Evolutionary conservation across 2,113 vertebrate species (phyloP).

Genomic region (Podarcis muralis): DNA sequence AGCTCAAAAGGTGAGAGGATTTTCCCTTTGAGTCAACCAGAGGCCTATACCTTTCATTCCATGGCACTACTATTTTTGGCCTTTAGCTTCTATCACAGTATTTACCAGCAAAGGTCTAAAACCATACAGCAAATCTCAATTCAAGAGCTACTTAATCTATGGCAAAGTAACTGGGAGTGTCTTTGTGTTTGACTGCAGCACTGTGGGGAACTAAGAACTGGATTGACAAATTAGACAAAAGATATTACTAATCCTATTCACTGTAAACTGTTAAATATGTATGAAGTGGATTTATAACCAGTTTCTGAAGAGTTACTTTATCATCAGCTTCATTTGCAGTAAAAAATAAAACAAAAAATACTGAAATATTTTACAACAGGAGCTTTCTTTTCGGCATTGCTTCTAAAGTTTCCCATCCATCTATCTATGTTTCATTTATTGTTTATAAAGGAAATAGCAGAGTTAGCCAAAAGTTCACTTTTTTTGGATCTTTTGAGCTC

Average conservation of each 20-base stretch:
- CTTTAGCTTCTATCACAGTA: slow-evolving; percentile 62
- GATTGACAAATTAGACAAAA: slow-evolving; percentile 70
- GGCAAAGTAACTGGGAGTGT: slow-evolving; percentile 64
- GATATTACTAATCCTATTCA: slow-evolving; percentile 68
- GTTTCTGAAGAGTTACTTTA: slow-evolving; percentile 70
- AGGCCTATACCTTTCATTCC: slow-evolving; percentile 60
- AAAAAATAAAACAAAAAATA: slow-evolving; percentile 21
- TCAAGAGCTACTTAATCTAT: slow-evolving; percentile 67
- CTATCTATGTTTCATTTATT: slow-evolving; percentile 28
- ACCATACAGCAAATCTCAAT: slow-evolving; percentile 69
- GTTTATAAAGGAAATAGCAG: slow-evolving; percentile 48
- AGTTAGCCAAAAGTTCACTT: slow-evolving; percentile 14
- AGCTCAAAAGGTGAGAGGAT: slow-evolving; percentile 42
- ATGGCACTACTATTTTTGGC: slow-evolving; percentile 62
- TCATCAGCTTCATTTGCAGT: slow-evolving; percentile 62
- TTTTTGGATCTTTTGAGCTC: slow-evolving; percentile 31
- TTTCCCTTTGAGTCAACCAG: slow-evolving; percentile 57
- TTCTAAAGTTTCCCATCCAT: slow-evolving; percentile 45
- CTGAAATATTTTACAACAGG: slow-evolving; percentile 44
- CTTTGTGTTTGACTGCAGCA: slow-evolving; percentile 67
- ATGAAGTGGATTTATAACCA: slow-evolving; percentile 67
- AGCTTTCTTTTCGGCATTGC: slow-evolving; percentile 26
- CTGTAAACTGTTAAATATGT: slow-evolving; percentile 66
- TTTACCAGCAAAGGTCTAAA: slow-evolving; percentile 69
- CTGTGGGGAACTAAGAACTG: slow-evolving; percentile 63